Evolutionary conservation across 2,113 vertebrate species (phyloP).

Genomic region (Saimiri boliviensis): DNA sequence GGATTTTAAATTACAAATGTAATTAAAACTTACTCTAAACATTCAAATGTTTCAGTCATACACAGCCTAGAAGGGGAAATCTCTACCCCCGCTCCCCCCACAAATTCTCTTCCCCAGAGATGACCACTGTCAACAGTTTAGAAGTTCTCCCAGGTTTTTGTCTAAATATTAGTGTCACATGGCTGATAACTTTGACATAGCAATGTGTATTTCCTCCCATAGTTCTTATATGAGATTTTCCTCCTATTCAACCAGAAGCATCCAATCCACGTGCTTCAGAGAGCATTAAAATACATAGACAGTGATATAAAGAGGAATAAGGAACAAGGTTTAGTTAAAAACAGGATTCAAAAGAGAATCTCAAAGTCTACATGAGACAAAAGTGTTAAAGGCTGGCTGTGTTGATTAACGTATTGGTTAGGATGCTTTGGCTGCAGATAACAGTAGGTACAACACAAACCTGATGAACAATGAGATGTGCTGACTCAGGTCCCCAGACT

Average conservation of each 20-base stretch:
- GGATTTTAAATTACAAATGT: constrained; percentile 38
- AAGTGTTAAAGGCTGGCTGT: constrained; percentile 5
- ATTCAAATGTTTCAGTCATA: neutral
- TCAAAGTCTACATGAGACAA: neutral
- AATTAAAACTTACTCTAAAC: neutral
- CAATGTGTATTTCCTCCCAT: neutral
- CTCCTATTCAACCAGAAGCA: neutral
- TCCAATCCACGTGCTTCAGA: neutral
- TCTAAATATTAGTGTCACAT: neutral
- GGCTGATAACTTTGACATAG: neutral
- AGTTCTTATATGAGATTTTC: neutral
- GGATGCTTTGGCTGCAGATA: neutral
- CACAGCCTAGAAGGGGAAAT: neutral
- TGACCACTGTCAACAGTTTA: neutral
- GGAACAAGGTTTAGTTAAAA: neutral
- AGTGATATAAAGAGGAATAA: neutral
- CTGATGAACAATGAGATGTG: neutral
- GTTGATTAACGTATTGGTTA: neutral
- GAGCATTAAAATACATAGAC: neutral
- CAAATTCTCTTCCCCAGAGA: neutral
- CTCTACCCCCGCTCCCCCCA: neutral
- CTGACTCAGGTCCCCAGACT: neutral
- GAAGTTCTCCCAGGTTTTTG: neutral
- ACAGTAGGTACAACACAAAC: neutral
- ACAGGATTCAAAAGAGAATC: neutral